Evolutionary conservation across 2,888 invertebrate genomes (phyloP).

Genomic region (Aphidius colemani): DNA sequence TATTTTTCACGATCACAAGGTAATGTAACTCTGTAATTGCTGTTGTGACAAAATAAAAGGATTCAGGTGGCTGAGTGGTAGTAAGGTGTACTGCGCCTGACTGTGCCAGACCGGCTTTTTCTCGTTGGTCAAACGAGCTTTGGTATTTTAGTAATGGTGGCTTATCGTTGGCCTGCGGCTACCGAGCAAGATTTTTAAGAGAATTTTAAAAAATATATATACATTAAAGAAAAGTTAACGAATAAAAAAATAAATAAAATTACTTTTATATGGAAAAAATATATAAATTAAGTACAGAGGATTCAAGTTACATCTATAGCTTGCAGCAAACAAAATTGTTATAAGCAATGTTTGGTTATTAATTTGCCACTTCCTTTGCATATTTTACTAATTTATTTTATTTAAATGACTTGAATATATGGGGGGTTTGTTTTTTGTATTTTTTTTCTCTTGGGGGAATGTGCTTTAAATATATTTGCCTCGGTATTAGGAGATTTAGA

Average conservation of each 20-base stretch:
- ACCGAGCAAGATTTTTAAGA: conserved; percentile 34
- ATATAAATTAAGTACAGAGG: too few relatives aligned
- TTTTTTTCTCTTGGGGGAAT: neutral
- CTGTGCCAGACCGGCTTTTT: conserved; percentile 16
- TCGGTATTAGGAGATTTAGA: too few relatives aligned
- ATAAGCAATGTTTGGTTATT: conserved; percentile 40
- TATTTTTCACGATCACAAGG: conserved; percentile 1
- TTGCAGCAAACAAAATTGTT: neutral
- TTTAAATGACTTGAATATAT: too few relatives aligned
- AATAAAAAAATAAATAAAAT: neutral
- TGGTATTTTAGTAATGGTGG: conserved; percentile 52
- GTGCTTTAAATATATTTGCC: too few relatives aligned
- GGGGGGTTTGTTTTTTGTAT: neutral
- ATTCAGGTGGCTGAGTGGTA: conserved; percentile 19
- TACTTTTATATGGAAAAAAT: neutral
- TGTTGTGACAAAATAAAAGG: conserved; percentile 10
- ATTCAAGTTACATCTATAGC: too few relatives aligned
- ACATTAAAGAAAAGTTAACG: neutral
- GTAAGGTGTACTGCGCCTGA: conserved; percentile 25
- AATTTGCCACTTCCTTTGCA: conserved; percentile 47
- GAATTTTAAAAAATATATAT: conserved; percentile 4
- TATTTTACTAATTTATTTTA: conserved; percentile 31
- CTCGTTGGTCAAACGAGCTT: conserved; percentile 41
- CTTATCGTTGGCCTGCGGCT: conserved; percentile 45
- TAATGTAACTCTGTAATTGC: conserved; percentile 15